These are phyloP conservation scores for Cyclophora punctaria DNA, from an alignment of 2,888 invertebrate genomes.

Conservation along the genomic window DNA sequence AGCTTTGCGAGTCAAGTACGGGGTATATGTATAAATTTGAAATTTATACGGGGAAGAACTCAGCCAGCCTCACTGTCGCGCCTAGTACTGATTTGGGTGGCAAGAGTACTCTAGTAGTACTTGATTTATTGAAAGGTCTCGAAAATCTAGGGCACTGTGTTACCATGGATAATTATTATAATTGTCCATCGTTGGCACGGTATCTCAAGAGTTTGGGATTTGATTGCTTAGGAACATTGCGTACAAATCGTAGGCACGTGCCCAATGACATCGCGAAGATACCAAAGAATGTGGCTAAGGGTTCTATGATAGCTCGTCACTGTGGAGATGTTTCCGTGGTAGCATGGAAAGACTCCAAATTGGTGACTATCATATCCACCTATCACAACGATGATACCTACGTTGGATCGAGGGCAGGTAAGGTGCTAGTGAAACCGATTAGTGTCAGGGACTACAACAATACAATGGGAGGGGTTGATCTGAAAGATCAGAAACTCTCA, in stretches of 20 bases:
- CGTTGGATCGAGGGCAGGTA: too few relatives aligned
- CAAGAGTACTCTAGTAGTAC: neutral
- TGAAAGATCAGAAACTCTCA: too few relatives aligned
- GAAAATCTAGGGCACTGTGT: slow-evolving; percentile 10
- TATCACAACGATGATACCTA: too few relatives aligned
- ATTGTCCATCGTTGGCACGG: slow-evolving; percentile 13
- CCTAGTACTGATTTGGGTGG: slow-evolving; percentile 1
- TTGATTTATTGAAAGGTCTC: neutral
- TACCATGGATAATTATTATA: slow-evolving; percentile 9
- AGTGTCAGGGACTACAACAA: too few relatives aligned
- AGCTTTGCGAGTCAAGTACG: slow-evolving; percentile 17
- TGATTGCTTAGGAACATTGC: slow-evolving; percentile 21
- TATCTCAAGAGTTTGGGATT: slow-evolving; percentile 17
- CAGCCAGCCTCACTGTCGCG: neutral
- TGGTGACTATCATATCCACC: too few relatives aligned
- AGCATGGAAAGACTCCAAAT: too few relatives aligned
- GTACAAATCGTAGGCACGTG: too few relatives aligned
- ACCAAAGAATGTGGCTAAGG: slow-evolving; percentile 8
- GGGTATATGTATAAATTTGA: slow-evolving; percentile 16
- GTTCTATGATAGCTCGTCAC: slow-evolving; percentile 5
- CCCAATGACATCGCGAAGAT: too few relatives aligned
- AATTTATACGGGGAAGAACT: slow-evolving; percentile 7
- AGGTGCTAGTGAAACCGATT: too few relatives aligned
- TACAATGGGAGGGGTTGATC: too few relatives aligned
- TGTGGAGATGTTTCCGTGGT: neutral